These are phyloP conservation scores for Ceramica pisi DNA, from an alignment of 2,888 invertebrate species.

Conservation along the genomic window DNA sequence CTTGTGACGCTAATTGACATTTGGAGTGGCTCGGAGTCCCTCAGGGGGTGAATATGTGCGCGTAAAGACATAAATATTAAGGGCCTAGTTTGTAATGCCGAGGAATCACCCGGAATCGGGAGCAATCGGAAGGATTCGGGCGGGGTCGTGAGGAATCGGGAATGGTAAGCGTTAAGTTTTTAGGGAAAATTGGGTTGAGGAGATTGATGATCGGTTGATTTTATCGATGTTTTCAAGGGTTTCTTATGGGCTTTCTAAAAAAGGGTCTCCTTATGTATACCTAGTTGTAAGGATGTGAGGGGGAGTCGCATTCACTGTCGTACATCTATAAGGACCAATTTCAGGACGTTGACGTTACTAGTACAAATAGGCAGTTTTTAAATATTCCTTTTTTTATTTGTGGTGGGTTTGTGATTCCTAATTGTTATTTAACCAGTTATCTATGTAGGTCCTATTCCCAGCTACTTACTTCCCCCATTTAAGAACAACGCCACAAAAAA, in stretches of 20 bases:
- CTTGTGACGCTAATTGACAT: slow-evolving; percentile 73
- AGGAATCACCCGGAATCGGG: slow-evolving; percentile 17
- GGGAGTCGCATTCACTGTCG: too few relatives aligned
- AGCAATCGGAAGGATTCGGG: slow-evolving; percentile 10
- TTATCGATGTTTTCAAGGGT: slow-evolving; percentile 33
- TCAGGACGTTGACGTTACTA: too few relatives aligned
- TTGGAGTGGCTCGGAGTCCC: slow-evolving; percentile 63
- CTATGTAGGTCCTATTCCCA: background rate
- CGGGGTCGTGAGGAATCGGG: slow-evolving; percentile 17
- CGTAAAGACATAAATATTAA: slow-evolving; percentile 57
- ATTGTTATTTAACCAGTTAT: background rate
- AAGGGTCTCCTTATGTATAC: background rate
- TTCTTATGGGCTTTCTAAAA: slow-evolving; percentile 13
- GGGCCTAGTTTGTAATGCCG: slow-evolving; percentile 54
- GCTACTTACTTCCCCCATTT: background rate
- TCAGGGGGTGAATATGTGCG: slow-evolving; percentile 60
- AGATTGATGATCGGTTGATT: slow-evolving; percentile 49
- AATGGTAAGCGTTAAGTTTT: slow-evolving; percentile 39
- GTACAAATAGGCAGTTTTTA: too few relatives aligned
- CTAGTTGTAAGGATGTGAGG: too few relatives aligned
- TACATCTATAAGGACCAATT: too few relatives aligned
- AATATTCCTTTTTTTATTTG: too few relatives aligned
- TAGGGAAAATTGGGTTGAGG: slow-evolving; percentile 31
- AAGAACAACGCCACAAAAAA: background rate
- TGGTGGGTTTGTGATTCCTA: too few relatives aligned